Percentiles rank a stretch among this genome's conserved stretches.
phyloP scores from a whole-genome alignment of 53 echinoderm and acorn worm genomes.

The Paracentrotus lividus region DNA sequence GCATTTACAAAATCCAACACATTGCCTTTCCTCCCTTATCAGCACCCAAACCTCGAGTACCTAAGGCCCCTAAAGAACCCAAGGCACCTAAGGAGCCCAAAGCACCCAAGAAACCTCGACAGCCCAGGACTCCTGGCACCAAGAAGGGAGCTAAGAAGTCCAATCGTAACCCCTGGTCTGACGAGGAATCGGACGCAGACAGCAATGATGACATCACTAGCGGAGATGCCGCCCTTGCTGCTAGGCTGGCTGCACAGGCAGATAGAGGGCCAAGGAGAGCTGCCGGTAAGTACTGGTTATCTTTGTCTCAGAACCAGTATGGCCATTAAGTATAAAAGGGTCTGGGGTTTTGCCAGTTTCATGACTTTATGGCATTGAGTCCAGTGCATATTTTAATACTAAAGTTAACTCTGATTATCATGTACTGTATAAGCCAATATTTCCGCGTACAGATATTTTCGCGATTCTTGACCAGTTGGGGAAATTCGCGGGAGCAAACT shows the following conservation, averaged over 20 bases:
- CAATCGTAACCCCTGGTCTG: constrained; percentile 71
- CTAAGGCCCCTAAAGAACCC: constrained; percentile 21
- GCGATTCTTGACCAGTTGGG: no score
- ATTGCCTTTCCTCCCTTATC: background rate
- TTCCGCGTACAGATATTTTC: no score
- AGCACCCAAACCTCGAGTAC: constrained; percentile 56
- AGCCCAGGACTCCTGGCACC: background rate
- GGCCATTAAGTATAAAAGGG: no score
- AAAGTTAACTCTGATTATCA: no score
- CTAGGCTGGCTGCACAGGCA: constrained; percentile 16
- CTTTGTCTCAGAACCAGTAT: no score
- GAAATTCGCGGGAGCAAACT: no score
- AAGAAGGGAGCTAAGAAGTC: constrained; percentile 50
- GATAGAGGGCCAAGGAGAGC: constrained; percentile 41
- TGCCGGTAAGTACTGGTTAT: constrained; percentile 60
- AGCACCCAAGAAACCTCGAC: constrained; percentile 23
- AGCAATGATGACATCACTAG: constrained; percentile 40
- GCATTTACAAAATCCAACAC: background rate
- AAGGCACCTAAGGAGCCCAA: constrained; percentile 36
- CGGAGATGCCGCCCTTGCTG: constrained; percentile 62
- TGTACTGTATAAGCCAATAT: no score
- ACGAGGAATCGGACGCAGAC: constrained; percentile 70
- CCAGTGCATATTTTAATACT: no score
- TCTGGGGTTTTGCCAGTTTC: no score
- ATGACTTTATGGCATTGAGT: no score